Base-by-base conservation (phyloP, 2,113 vertebrate genomes). In the Eonycteris spelaea region DNA sequence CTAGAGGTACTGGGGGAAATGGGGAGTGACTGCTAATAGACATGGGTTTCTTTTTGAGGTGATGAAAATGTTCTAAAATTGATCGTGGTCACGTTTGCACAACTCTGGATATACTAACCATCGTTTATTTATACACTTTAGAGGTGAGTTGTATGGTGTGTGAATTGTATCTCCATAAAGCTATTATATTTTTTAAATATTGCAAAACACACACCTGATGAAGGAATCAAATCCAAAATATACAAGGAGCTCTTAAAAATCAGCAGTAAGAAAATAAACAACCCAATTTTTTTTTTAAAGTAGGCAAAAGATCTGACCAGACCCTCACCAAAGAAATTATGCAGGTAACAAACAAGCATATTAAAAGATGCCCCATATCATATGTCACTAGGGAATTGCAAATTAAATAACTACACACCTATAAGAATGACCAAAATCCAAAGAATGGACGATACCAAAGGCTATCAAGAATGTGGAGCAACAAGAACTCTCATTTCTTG, bases 11-110 rank as follows among this genome's bases (percentile, higher is more conserved):
- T 43, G 61, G 59, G 43, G 18, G 61, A 84, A 84, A 63, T 63
- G 35, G 28, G 61, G n/a, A 51, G 59, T 53, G 26, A 75, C 80
- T 92, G 43, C 28, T 74, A 33, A 30, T n/a, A 73, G 59, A n/a
- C n/a, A 7, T 45, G 28, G 48, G 48, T 84, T 93, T 70, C 78
- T 89, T 89, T 75, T 43, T 43, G 22, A 74, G 48, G 40, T 78
- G 70, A 70, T 45, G 12, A 74, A 82, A 74, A 84, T 75, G 40
- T 92, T 95, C 45, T 93, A 65, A 95, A 59, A 70, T 77, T 88
- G 40, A 48, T 71, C 89, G 78, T 89, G 61, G 40, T 93, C 84
- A 84, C 2, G 2, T 89, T 7, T 89, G 40, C 71, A 77, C n/a
- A 84, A 71, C 18, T 67, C n/a, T 67, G 6, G 21, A 70, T 19